phyloP scores from a whole-genome alignment of 2,113 vertebrate species.

The Stigmatopora nigra region DNA sequence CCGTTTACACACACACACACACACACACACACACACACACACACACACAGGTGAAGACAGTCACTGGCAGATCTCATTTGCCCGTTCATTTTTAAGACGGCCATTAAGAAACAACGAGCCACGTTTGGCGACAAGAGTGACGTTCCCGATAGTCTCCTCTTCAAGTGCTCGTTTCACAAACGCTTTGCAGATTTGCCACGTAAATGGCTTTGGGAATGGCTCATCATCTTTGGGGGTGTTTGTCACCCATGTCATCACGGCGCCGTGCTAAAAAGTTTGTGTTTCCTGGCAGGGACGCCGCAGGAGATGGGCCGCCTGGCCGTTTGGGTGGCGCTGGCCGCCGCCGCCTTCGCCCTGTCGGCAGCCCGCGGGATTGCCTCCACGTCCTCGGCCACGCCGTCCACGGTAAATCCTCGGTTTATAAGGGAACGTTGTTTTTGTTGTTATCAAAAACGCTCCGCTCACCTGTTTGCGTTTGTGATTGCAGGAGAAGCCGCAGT shows the following conservation, averaged over 20 bases:
- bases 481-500: slow-evolving; percentile 59
- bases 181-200: too few relatives aligned
- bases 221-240: too few relatives aligned
- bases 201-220: too few relatives aligned
- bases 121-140: background rate
- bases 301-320: slow-evolving; percentile 74
- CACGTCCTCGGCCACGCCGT: slow-evolving; percentile 35
- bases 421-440: too few relatives aligned
- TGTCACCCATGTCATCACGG: too few relatives aligned
- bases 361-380: slow-evolving; percentile 46
- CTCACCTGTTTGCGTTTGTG: slow-evolving; percentile 37
- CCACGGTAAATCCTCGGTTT: slow-evolving; percentile 72
- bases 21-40: too few relatives aligned
- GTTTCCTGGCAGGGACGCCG: slow-evolving; percentile 61
- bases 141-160: background rate
- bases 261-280: too few relatives aligned
- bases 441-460: slow-evolving; percentile 16
- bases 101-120: too few relatives aligned
- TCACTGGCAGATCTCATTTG: slow-evolving; percentile 64
- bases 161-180: background rate
- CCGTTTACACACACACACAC: too few relatives aligned
- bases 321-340: slow-evolving; percentile 73
- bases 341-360: slow-evolving; percentile 69
- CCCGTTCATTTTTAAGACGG: slow-evolving; percentile 60
- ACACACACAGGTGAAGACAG: too few relatives aligned